Conservation (phyloP, 2,888 invertebrate species). For the Esperia sulphurella region DNA sequence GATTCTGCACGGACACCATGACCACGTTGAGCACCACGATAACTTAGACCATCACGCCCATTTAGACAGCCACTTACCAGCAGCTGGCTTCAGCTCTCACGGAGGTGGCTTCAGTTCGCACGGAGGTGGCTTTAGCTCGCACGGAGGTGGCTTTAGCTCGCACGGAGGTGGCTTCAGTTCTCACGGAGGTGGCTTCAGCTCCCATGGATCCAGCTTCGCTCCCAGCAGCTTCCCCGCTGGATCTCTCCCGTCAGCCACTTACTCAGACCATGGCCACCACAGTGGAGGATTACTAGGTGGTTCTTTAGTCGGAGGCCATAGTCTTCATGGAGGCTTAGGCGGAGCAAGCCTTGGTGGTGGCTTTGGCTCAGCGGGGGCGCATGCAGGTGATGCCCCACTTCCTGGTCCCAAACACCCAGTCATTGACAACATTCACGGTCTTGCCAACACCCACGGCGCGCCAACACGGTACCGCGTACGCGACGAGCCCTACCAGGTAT, state of each 20-base stretch:
- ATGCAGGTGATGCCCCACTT: constrained; percentile 41
- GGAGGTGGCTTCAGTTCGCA: not conserved
- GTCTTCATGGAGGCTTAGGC: constrained; percentile 3
- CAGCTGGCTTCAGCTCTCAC: constrained; percentile 9
- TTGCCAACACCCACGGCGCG: constrained; percentile 63
- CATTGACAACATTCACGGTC: constrained; percentile 60
- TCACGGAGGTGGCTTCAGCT: not conserved
- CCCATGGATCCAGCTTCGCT: constrained; percentile 43
- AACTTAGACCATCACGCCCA: constrained; percentile 15
- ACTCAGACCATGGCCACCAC: constrained; percentile 34
- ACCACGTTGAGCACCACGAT: constrained; percentile 24
- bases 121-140: not conserved
- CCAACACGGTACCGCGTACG: constrained; percentile 60
- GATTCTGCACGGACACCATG: constrained; percentile 43
- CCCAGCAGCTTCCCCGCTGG: constrained; percentile 67
- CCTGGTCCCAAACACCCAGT: constrained; percentile 57
- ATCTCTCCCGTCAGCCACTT: constrained; percentile 63
- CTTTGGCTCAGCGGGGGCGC: constrained; percentile 3
- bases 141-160: not conserved
- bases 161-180: not conserved
- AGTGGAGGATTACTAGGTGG: constrained; percentile 17
- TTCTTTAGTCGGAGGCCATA: constrained; percentile 11
- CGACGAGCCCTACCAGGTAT: constrained; percentile 63
- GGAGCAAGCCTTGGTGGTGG: constrained; percentile 7
- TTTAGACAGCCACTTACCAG: not conserved